These are phyloP conservation scores for Cervus canadensis DNA, from an alignment of 2,113 vertebrate genomes.

Conservation along the genomic window DNA sequence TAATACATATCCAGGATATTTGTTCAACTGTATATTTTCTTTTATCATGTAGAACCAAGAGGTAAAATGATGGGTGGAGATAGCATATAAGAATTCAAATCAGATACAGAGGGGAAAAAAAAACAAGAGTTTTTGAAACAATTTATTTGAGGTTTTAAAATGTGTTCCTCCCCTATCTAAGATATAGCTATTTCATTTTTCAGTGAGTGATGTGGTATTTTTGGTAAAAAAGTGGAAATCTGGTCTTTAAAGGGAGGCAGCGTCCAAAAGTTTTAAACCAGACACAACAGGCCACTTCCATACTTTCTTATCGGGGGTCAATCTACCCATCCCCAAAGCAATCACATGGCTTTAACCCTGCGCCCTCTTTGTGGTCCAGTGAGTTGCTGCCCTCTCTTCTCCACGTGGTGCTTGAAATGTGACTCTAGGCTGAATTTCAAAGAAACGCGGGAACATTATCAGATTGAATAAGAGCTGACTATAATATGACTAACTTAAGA, in stretches of 20 bases:
- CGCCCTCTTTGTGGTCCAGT: accelerated
- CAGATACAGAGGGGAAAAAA: neutral
- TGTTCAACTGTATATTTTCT: neutral
- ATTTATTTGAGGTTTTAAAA: neutral
- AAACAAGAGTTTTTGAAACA: neutral
- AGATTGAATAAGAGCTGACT: neutral
- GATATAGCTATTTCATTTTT: neutral
- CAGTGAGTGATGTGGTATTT: neutral
- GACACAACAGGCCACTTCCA: neutral
- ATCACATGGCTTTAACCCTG: neutral
- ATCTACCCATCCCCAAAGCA: neutral
- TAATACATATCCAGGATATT: neutral
- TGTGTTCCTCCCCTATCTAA: neutral
- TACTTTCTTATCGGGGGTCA: neutral
- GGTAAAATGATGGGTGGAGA: neutral
- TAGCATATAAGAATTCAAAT: neutral
- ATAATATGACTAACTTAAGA: neutral
- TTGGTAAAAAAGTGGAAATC: neutral
- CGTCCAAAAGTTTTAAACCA: neutral
- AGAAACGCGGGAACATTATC: neutral
- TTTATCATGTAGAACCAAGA: neutral
- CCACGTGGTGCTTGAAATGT: neutral
- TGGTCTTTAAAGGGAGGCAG: neutral
- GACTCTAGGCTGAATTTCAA: neutral
- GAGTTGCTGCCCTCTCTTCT: neutral